phyloP scores from a whole-genome alignment of 2,888 invertebrate genomes.

The Oscheius sp. region DNA sequence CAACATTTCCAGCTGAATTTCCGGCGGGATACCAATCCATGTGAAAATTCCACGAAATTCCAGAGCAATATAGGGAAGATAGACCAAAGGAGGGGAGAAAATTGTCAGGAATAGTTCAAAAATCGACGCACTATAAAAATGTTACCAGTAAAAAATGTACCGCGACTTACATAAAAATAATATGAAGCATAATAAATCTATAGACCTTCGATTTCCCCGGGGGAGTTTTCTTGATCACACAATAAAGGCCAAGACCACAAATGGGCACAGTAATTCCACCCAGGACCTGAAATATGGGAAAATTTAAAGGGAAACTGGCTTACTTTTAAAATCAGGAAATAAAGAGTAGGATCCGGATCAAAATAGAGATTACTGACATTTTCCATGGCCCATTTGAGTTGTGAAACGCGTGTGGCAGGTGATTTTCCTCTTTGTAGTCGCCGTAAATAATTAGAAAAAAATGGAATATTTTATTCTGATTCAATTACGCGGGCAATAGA shows the following conservation, averaged over 20 bases:
- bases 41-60: background rate
- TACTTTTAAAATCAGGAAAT: no score
- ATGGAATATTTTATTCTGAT: no score
- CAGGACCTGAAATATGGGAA: background rate
- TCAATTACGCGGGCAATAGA: no score
- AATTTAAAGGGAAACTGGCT: no score
- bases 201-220: background rate
- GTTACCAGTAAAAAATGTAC: no score
- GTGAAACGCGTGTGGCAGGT: no score
- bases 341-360: no score
- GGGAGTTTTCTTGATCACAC: background rate
- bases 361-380: no score
- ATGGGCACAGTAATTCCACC: background rate
- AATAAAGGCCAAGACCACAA: background rate
- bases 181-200: background rate
- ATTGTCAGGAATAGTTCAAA: background rate
- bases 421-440: no score
- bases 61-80: background rate
- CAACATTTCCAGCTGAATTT: conserved; percentile 1
- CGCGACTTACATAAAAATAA: background rate
- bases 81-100: background rate
- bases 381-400: no score
- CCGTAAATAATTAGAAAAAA: no score
- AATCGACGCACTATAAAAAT: no score
- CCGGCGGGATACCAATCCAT: background rate